Evolutionary conservation across 2,113 vertebrate species (phyloP).

Genomic region (Rhinolophus sinicus): DNA sequence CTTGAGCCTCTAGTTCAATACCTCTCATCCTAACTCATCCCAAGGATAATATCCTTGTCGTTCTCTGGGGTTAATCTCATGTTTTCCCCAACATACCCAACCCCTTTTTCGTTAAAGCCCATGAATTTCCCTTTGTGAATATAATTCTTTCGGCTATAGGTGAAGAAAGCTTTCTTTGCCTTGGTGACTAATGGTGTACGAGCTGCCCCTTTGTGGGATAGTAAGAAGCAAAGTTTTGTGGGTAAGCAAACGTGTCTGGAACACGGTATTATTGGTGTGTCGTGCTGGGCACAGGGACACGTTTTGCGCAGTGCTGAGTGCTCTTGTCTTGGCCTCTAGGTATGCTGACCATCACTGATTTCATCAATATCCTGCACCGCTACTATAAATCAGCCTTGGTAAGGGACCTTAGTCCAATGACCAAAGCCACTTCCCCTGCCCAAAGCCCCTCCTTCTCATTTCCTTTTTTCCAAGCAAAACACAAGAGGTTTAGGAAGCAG

Average conservation of each 20-base stretch:
- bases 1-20: not conserved
- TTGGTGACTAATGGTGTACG: constrained; percentile 97
- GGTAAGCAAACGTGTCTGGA: constrained; percentile 85
- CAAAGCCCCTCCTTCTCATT: not conserved
- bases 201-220: constrained; percentile 98
- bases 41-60: not conserved
- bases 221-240: constrained; percentile 98
- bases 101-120: not conserved
- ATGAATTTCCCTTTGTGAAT: not conserved
- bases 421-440: not conserved
- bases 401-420: constrained; percentile 69
- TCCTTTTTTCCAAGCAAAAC: not conserved
- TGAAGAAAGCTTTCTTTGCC: constrained; percentile 99
- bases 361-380: constrained; percentile 98
- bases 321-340: constrained; percentile 83
- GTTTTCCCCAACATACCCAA: constrained; percentile 4
- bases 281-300: not conserved
- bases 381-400: constrained; percentile 99
- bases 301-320: constrained; percentile 12
- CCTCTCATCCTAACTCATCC: not conserved
- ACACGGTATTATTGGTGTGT: not conserved
- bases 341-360: constrained; percentile 99
- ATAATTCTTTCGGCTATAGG: constrained; percentile 83
- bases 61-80: constrained; percentile 27
- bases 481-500: not conserved